Evolutionary conservation across 2,113 vertebrate species (phyloP), one percentile per base, ranked within the genome.

Genomic region (Vanacampus margaritifer): DNA sequence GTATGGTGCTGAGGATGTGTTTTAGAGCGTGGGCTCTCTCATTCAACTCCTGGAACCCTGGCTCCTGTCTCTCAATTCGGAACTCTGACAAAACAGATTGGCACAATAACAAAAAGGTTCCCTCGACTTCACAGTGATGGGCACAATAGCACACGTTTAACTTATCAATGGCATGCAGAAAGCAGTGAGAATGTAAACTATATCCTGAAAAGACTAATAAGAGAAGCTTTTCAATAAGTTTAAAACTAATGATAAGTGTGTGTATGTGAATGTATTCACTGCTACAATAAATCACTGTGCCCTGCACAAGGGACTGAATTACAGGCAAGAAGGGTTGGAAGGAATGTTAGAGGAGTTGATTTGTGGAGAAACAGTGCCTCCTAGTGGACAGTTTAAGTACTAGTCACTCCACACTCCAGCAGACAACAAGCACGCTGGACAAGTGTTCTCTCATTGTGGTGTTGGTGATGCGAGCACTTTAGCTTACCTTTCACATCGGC

Each of bases 21-120:
- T 96, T 98, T 89, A 98, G 94, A 83, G 95, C 93, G 70, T 91
- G 92, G 85, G 95, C 95, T 82, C 95, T 95, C 78, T 96, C 94
- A 64, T 98, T 98, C 69, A 98, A 91, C 81, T 98, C 95, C 88
- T 96, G 95, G 82, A 97, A 97, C 92, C 97, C 95, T 45, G 94
- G 90, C 79, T 98, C 95, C 56, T 89, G 91, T 73, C 94, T 95
- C 87, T 97, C 94, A 91, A 97, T 97, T 94, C 95, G 90, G 68
- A 97, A 96, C 76, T 96, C 96, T 98, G 86, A 71, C 79, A 82
- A 76, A 83, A 78, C 73, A 80, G 59, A 84, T 24, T 13, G 58
- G 63, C 54, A 80, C 71, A 46, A 73, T n/a, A 61, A 72, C 74
- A 75, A 7, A 73, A 23, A 68, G 10, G 53, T 68, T 23, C 4